These are phyloP conservation scores for Marmota monax DNA, from an alignment of 2,113 vertebrate species.

Conservation along the genomic window DNA sequence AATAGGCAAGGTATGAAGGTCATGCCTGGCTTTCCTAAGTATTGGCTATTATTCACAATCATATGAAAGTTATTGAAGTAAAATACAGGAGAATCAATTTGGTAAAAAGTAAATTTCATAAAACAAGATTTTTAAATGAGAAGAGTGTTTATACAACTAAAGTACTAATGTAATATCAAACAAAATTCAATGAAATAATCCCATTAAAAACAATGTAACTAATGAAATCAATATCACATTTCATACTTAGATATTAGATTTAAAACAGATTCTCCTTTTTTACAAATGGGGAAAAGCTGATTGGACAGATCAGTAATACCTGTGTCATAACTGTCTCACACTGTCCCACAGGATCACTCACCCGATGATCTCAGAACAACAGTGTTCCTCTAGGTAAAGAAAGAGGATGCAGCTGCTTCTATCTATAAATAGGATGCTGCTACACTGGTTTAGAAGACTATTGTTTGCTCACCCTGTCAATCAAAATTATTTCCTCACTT, in stretches of 20 bases:
- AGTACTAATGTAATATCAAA: background rate
- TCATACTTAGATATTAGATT: background rate
- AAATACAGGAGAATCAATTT: background rate
- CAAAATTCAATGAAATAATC: background rate
- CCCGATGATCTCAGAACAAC: constrained; percentile 79
- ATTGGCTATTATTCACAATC: background rate
- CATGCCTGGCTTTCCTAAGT: background rate
- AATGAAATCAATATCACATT: background rate
- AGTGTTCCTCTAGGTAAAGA: constrained; percentile 61
- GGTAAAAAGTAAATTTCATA: background rate
- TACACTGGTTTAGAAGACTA: constrained; percentile 46
- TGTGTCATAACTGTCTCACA: background rate
- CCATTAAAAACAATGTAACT: background rate
- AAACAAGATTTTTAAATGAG: background rate
- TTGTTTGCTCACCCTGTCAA: constrained; percentile 61
- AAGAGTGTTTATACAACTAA: background rate
- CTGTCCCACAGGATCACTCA: constrained; percentile 72
- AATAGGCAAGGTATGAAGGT: background rate
- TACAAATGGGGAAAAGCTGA: background rate
- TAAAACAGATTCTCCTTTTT: background rate
- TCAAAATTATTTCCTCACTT: constrained; percentile 30
- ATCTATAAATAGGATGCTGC: constrained; percentile 73
- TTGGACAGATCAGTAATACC: constrained; percentile 17
- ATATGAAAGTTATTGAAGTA: background rate
- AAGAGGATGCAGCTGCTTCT: constrained; percentile 83